Evolutionary conservation across 2,888 invertebrate genomes (phyloP).

Genomic region (Parnassius orleans): DNA sequence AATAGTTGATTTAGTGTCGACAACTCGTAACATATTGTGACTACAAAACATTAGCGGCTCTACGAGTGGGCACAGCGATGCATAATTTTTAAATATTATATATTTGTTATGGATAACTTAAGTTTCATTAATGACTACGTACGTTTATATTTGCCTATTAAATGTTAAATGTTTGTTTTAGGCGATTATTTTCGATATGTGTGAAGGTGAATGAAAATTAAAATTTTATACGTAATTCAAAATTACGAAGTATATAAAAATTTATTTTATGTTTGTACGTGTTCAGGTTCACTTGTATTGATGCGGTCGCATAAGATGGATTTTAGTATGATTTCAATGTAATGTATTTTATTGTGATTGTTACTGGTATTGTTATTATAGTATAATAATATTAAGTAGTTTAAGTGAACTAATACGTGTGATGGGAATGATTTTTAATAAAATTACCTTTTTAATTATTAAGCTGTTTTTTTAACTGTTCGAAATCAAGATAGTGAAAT

Average conservation of each 20-base stretch:
- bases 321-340: slow-evolving; percentile 22
- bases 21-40: slow-evolving; percentile 60
- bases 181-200: slow-evolving; percentile 8
- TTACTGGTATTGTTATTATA: slow-evolving; percentile 64
- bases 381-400: slow-evolving; percentile 68
- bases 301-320: slow-evolving; percentile 11
- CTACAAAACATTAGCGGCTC: slow-evolving; percentile 50
- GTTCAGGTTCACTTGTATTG: slow-evolving; percentile 36
- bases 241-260: slow-evolving; percentile 33
- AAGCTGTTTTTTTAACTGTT: neutral
- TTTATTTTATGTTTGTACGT: slow-evolving; percentile 30
- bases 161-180: slow-evolving; percentile 7
- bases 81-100: slow-evolving; percentile 35
- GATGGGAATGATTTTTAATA: slow-evolving; percentile 48
- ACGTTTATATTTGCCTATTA: slow-evolving; percentile 15
- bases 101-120: slow-evolving; percentile 4
- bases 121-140: slow-evolving; percentile 2
- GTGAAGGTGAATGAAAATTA: slow-evolving; percentile 23
- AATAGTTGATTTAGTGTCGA: slow-evolving; percentile 57
- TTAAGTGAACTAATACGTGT: slow-evolving; percentile 52
- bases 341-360: slow-evolving; percentile 26
- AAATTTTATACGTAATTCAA: slow-evolving; percentile 59
- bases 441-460: slow-evolving; percentile 27
- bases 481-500: too few species aligned
- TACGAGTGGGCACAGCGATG: slow-evolving; percentile 54